Conservation (phyloP, 2,888 invertebrate species). For the Rotaria sp. region DNA sequence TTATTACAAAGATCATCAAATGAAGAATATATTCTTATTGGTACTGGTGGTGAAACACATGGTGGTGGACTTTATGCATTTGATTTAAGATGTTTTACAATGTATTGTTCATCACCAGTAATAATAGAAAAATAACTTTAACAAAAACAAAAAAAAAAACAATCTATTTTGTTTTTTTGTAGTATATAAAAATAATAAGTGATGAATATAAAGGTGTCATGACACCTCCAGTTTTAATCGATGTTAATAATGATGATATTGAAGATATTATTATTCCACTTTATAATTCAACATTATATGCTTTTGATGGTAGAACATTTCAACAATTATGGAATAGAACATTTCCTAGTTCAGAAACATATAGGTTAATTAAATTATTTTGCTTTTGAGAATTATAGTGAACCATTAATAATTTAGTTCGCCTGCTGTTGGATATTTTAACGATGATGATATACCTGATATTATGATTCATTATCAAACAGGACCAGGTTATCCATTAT, state of each 20-base stretch:
- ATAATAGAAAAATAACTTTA: slow-evolving; percentile 36
- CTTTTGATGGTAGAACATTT: slow-evolving; percentile 67
- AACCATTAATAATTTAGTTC: slow-evolving; percentile 57
- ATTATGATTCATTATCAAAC: slow-evolving; percentile 68
- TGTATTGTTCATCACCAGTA: slow-evolving; percentile 57
- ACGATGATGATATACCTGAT: slow-evolving; percentile 70
- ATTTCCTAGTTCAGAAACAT: slow-evolving; percentile 64
- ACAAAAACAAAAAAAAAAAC: slow-evolving; percentile 43
- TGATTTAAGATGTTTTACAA: slow-evolving; percentile 59
- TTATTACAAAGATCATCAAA: slow-evolving; percentile 49
- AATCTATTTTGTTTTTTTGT: not conserved
- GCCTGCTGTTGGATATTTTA: slow-evolving; percentile 71
- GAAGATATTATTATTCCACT: slow-evolving; percentile 69
- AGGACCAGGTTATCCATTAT: slow-evolving; percentile 68
- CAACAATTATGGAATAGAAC: slow-evolving; percentile 68
- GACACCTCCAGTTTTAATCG: slow-evolving; percentile 63
- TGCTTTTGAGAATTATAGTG: not conserved
- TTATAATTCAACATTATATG: slow-evolving; percentile 67
- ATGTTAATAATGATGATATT: slow-evolving; percentile 66
- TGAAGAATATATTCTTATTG: slow-evolving; percentile 61
- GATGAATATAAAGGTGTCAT: slow-evolving; percentile 65
- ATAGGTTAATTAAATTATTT: slow-evolving; percentile 55
- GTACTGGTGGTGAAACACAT: slow-evolving; percentile 69
- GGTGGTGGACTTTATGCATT: slow-evolving; percentile 62
- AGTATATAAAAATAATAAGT: slow-evolving; percentile 57